Percentiles rank a stretch among this genome's conserved stretches.
Evolutionary conservation across 2,888 invertebrate species (phyloP).

Genomic region (Cephus sareptanus): DNA sequence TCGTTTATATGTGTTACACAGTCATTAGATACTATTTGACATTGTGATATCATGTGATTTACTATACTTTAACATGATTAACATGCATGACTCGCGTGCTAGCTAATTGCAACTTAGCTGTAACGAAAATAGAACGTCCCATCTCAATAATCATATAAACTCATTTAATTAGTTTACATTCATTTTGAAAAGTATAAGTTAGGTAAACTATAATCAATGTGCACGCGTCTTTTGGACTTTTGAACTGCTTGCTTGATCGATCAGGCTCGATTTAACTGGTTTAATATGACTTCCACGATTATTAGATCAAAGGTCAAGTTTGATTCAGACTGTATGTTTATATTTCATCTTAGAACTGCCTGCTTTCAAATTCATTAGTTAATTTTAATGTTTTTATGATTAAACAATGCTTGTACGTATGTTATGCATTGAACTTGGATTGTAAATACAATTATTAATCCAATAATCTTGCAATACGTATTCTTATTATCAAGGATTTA

Average conservation of each 20-base stretch:
- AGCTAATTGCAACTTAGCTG: not conserved
- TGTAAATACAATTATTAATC: no score
- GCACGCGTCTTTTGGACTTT: not conserved
- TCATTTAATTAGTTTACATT: not conserved
- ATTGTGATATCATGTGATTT: not conserved
- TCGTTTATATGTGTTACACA: no score
- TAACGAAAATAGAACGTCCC: not conserved
- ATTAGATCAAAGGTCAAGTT: not conserved
- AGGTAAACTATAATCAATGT: not conserved
- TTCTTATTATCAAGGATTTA: no score
- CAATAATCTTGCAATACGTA: no score
- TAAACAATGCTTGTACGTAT: not conserved
- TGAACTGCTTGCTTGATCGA: not conserved
- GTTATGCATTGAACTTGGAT: no score
- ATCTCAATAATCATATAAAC: not conserved
- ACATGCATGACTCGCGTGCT: not conserved
- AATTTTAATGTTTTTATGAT: not conserved
- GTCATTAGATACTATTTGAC: not conserved
- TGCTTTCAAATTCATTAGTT: not conserved
- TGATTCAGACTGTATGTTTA: not conserved
- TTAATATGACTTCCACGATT: not conserved
- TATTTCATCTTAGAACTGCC: not conserved
- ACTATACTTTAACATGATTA: not conserved
- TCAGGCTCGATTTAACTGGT: not conserved
- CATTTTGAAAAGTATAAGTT: not conserved